Conservation (phyloP, 2,888 invertebrate genomes). For the Sycophila texana region DNA sequence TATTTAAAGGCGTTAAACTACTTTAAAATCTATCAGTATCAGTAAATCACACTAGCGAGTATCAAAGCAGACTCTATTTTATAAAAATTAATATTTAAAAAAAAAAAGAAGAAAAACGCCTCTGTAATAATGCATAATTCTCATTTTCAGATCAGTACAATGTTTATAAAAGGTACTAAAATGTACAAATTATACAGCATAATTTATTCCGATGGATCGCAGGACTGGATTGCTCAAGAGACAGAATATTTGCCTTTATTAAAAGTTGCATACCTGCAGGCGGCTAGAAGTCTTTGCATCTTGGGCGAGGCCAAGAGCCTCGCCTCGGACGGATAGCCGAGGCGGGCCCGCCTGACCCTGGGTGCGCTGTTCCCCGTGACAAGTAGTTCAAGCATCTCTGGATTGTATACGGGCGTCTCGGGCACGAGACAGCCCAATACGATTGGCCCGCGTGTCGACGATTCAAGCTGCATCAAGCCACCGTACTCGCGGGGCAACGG, state of each 20-base stretch:
- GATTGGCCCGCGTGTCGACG: conserved; percentile 74
- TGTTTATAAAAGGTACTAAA: neutral
- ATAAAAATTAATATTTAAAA: no score
- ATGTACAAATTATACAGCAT: neutral
- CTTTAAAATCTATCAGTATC: no score
- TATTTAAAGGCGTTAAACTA: no score
- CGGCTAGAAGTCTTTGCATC: conserved; percentile 76
- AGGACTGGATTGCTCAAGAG: no score
- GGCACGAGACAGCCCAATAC: conserved; percentile 77
- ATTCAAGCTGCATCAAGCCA: conserved; percentile 74
- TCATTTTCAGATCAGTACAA: neutral
- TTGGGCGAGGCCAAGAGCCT: conserved; percentile 76
- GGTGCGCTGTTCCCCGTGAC: conserved; percentile 73
- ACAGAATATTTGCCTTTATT: no score
- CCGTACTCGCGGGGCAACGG: conserved; percentile 73
- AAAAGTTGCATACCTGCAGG: conserved; percentile 71
- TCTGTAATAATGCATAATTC: neutral
- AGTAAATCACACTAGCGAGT: no score
- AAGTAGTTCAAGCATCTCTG: conserved; percentile 73
- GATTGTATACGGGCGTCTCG: conserved; percentile 73
- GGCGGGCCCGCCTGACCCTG: conserved; percentile 70
- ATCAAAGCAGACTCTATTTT: no score
- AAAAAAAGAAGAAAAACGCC: no score
- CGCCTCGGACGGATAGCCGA: conserved; percentile 75
- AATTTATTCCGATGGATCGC: neutral